Conservation (phyloP, 2,888 invertebrate genomes). For the Cataglyphis cursor region DNA sequence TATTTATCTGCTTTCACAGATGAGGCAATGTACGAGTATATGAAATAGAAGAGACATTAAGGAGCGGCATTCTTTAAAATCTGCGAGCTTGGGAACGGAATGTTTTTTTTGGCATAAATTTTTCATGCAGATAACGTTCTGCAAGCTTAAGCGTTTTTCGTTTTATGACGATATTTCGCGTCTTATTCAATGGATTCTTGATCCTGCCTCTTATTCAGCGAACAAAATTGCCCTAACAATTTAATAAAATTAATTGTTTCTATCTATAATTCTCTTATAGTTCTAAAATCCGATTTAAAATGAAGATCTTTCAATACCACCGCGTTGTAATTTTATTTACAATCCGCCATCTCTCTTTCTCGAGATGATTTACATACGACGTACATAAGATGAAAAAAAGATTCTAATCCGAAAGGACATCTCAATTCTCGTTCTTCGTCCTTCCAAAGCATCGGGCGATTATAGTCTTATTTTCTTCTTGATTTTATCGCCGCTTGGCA, state of each 20-base stretch:
- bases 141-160: neutral
- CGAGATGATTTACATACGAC: conserved; percentile 13
- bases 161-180: conserved; percentile 7
- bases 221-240: neutral
- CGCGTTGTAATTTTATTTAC: conserved; percentile 13
- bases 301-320: neutral
- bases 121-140: conserved; percentile 13
- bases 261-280: neutral
- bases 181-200: neutral
- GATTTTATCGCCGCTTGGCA: neutral
- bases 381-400: neutral
- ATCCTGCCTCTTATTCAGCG: neutral
- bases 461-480: neutral
- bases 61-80: conserved; percentile 33
- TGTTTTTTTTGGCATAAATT: neutral
- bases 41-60: conserved; percentile 61
- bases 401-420: neutral
- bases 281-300: neutral
- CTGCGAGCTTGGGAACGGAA: neutral
- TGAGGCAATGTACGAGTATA: conserved; percentile 10
- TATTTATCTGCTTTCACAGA: conserved; percentile 41
- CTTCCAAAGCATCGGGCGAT: neutral
- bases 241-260: conserved; percentile 7
- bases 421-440: neutral
- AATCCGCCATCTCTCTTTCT: neutral